These are phyloP conservation scores for Bombus sylvicola DNA, from an alignment of 1,140 invertebrate species.

Conservation along the genomic window DNA sequence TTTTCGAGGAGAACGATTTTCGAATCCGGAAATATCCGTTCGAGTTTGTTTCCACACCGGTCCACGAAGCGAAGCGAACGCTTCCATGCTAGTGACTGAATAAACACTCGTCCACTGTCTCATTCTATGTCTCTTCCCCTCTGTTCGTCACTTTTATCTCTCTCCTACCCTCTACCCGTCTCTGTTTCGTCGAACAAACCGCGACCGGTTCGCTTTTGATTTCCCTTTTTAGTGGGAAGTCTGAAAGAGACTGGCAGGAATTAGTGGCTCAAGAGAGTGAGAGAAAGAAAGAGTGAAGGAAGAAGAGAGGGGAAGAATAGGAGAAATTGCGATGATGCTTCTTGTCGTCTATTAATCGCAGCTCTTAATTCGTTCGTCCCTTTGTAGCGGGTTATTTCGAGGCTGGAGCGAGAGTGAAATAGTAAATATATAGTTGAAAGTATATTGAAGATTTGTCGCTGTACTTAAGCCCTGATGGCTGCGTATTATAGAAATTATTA, in stretches of 20 bases:
- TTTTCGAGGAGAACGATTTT: constrained; percentile 12
- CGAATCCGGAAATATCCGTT: constrained; percentile 13
- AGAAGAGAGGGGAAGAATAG: too few species aligned
- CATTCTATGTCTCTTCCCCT: constrained; percentile 39
- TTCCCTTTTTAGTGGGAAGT: background rate
- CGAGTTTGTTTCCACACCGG: background rate
- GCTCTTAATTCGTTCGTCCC: background rate
- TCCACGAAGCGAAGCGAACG: constrained; percentile 26
- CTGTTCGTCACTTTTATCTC: background rate
- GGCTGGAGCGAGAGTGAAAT: background rate
- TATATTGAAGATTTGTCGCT: background rate
- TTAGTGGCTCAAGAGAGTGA: background rate
- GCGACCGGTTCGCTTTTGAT: background rate
- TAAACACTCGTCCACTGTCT: constrained; percentile 62
- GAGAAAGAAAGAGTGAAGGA: background rate
- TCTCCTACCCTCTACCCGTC: background rate
- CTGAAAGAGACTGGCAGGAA: background rate
- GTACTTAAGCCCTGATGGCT: background rate
- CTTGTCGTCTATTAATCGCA: background rate
- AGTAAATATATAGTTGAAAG: background rate
- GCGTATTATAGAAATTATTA: background rate
- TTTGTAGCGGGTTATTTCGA: background rate
- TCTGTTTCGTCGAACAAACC: background rate
- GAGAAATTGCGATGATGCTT: constrained; percentile 7
- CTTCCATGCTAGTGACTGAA: constrained; percentile 59